Conservation (phyloP, 1,140 invertebrate species). For the Dendrolimus punctatus region DNA sequence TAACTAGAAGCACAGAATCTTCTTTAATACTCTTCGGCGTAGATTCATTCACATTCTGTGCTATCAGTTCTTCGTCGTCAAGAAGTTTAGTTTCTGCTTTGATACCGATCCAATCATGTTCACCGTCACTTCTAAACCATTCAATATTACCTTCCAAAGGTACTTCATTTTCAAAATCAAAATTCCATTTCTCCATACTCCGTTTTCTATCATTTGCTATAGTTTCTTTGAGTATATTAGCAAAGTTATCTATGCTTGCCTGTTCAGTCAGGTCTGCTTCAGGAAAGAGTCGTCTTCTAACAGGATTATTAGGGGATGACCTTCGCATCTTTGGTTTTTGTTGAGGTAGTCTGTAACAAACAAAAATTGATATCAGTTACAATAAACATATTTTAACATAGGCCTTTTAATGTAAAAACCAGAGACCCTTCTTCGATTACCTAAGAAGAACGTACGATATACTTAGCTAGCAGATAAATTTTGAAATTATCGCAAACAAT, state of each 20-base stretch:
- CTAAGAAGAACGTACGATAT: no score
- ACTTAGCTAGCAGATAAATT: no score
- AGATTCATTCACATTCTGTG: slow-evolving; percentile 23
- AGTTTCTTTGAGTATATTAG: slow-evolving; percentile 37
- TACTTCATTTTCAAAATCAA: slow-evolving; percentile 42
- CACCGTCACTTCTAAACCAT: slow-evolving; percentile 23
- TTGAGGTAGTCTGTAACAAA: slow-evolving; percentile 40
- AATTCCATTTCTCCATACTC: slow-evolving; percentile 39
- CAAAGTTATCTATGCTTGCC: slow-evolving; percentile 34
- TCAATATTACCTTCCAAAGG: slow-evolving; percentile 32
- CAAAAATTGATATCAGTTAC: slow-evolving; percentile 7
- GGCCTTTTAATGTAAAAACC: no score
- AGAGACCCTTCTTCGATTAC: no score
- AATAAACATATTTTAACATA: no score
- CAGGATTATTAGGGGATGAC: slow-evolving; percentile 25
- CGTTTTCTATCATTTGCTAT: slow-evolving; percentile 20
- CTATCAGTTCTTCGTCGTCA: slow-evolving; percentile 7
- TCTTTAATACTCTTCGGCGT: slow-evolving; percentile 27
- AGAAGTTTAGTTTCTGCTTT: slow-evolving; percentile 9
- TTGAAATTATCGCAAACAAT: no score
- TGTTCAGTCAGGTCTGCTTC: slow-evolving; percentile 25
- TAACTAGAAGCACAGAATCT: slow-evolving; percentile 16
- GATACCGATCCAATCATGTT: slow-evolving; percentile 25
- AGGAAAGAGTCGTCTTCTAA: slow-evolving; percentile 34
- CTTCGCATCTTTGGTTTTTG: slow-evolving; percentile 34